Percentiles rank a stretch among this genome's conserved stretches.
Conservation (phyloP, 2,113 vertebrate species). For the Tylochromis polylepis region DNA sequence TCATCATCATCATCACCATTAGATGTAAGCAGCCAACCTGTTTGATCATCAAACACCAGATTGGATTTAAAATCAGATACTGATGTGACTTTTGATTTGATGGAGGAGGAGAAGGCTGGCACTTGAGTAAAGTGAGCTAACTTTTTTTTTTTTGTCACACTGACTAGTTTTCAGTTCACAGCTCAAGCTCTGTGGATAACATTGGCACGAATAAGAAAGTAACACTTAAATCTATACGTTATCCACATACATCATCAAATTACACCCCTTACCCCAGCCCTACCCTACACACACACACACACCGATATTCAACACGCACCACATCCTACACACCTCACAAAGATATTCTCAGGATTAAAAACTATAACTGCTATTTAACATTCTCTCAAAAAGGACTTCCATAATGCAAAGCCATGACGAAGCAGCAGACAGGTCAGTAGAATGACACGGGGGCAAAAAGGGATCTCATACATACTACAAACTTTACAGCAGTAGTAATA, state of each 20-base stretch:
- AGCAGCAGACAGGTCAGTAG: slow-evolving; percentile 24
- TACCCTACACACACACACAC: neutral
- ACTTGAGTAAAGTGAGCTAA: slow-evolving; percentile 39
- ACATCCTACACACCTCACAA: slow-evolving; percentile 32
- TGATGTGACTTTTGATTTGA: neutral
- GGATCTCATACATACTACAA: slow-evolving; percentile 42
- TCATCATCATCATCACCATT: neutral
- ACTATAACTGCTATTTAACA: slow-evolving; percentile 5
- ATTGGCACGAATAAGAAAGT: slow-evolving; percentile 59
- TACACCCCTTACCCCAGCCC: no score
- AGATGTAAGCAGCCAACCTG: neutral
- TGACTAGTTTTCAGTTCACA: slow-evolving; percentile 54
- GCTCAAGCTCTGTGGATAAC: slow-evolving; percentile 58
- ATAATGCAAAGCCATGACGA: slow-evolving; percentile 22
- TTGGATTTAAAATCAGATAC: neutral
- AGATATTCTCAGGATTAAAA: slow-evolving; percentile 42
- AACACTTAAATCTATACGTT: slow-evolving; percentile 47
- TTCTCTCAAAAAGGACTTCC: slow-evolving; percentile 22
- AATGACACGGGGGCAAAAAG: slow-evolving; percentile 18
- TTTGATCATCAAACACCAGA: slow-evolving; percentile 4
- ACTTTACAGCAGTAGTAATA: slow-evolving; percentile 3
- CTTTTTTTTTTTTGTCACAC: slow-evolving; percentile 9
- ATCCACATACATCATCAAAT: slow-evolving; percentile 32
- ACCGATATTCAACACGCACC: slow-evolving; percentile 45
- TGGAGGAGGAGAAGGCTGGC: slow-evolving; percentile 25